phyloP scores from a whole-genome alignment of 2,113 vertebrate species.

The Cebidichthys violaceus region DNA sequence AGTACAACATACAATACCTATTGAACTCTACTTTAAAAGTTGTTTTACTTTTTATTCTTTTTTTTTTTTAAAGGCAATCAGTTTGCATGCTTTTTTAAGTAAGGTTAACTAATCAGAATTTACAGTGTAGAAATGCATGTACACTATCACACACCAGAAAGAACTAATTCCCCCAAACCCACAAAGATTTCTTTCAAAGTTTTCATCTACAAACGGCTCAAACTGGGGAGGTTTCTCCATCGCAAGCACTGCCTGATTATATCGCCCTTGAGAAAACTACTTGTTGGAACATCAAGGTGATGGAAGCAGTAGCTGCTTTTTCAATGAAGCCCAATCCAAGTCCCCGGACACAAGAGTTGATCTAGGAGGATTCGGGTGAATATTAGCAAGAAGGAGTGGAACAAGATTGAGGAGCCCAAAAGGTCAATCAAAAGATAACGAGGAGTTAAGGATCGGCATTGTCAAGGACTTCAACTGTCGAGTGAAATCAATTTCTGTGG shows the following conservation, averaged over 20 bases:
- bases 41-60: no score
- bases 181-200: conserved; percentile 33
- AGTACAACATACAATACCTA: no score
- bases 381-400: conserved; percentile 34
- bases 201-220: conserved; percentile 59
- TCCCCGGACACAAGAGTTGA: conserved; percentile 46
- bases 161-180: conserved; percentile 50
- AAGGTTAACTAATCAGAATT: not conserved
- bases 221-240: conserved; percentile 28
- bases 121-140: conserved; percentile 1
- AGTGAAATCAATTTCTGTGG: conserved; percentile 37
- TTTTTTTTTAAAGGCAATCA: no score
- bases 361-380: conserved; percentile 39
- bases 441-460: conserved; percentile 23
- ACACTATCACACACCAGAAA: conserved; percentile 23
- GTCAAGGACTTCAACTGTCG: conserved; percentile 48
- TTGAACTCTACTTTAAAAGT: no score
- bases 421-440: conserved; percentile 49
- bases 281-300: conserved; percentile 65
- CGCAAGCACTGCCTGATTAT: conserved; percentile 33
- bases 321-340: conserved; percentile 22
- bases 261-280: conserved; percentile 40
- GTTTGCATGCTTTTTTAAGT: no score
- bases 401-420: conserved; percentile 32
- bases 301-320: conserved; percentile 46